phyloP scores from a whole-genome alignment of 1,140 invertebrate genomes.

The Papilio dardanus region DNA sequence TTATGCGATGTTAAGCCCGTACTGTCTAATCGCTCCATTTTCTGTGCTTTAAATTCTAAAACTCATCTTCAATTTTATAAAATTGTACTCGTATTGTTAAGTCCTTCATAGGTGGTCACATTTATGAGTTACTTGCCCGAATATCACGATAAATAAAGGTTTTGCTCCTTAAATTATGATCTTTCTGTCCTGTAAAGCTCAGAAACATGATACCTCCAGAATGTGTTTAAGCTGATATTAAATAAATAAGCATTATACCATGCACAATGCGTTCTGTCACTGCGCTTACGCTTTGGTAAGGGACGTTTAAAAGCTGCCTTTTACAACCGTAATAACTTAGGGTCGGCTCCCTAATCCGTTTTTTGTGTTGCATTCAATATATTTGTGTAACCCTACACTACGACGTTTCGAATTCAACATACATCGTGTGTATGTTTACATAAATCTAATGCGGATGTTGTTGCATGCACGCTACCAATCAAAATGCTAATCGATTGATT shows the following conservation, averaged over 20 bases:
- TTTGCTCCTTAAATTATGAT: neutral
- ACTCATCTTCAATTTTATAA: neutral
- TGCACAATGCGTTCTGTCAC: neutral
- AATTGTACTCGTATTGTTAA: neutral
- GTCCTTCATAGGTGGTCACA: neutral
- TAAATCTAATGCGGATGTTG: neutral
- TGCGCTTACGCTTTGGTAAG: constrained; percentile 17
- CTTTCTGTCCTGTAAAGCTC: neutral
- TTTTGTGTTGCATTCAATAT: neutral
- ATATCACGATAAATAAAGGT: neutral
- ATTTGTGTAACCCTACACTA: neutral
- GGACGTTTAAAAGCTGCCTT: constrained; percentile 16
- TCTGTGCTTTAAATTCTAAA: neutral
- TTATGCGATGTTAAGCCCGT: neutral
- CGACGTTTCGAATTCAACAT: neutral
- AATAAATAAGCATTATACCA: constrained; percentile 8
- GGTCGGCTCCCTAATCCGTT: constrained; percentile 21
- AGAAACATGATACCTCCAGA: neutral
- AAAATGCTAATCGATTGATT: constrained; percentile 4
- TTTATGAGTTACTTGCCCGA: neutral
- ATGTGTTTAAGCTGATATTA: constrained; percentile 5
- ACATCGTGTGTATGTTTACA: neutral
- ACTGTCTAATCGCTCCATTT: no score
- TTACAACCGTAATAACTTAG: constrained; percentile 18
- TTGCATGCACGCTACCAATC: neutral